Base-by-base conservation (phyloP, 1,140 invertebrate species). In the Drosophila bocqueti region DNA sequence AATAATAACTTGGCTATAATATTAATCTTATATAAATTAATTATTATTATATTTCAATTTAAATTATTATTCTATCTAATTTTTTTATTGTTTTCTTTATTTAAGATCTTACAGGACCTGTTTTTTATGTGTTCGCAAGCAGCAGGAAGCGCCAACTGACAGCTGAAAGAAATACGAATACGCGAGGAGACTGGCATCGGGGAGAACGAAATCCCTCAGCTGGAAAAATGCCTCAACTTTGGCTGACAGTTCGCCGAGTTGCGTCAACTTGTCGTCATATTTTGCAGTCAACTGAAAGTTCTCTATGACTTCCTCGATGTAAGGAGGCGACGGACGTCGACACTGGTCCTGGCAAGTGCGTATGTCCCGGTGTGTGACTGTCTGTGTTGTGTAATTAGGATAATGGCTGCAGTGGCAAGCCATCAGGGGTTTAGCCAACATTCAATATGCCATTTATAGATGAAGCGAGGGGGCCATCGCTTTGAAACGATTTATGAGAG, bases 211-310 rank as follows among this genome's bases (percentile, higher is more conserved):
- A 73, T 87, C 84, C 59, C 78, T 86, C 58, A 80, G 71, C 77
- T 89, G 84, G 84, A 83, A 89, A 89, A 83, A 87, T 89, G 76
- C 75, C 66, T 71, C 76, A 71, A 63, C 75, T 78, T 78, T 63
- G 65, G 76, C 45, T 78, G 75, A 78, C 75, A 78, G 75, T 78
- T 72, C 49, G 29, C 69, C 64, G 58, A 45, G 64, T 81, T 82
- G 78, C 50, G 66, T 79, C 71, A 78, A 89, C 77, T 84, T 84
- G 81, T 79, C 65, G 63, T 89, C 84, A 84, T 86, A 86, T 86
- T 79, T 79, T 76, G 77, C 55, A 81, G 47, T 65, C 58, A 63
- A 50, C 67, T 64, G 34, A 26, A 60, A 73, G 34, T 62, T 75
- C 61, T 52, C 58, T 55, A 61, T 67, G 61, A 66, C 79, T 64